Conservation (phyloP, 2,888 invertebrate genomes). For the Apodemia mormo region DNA sequence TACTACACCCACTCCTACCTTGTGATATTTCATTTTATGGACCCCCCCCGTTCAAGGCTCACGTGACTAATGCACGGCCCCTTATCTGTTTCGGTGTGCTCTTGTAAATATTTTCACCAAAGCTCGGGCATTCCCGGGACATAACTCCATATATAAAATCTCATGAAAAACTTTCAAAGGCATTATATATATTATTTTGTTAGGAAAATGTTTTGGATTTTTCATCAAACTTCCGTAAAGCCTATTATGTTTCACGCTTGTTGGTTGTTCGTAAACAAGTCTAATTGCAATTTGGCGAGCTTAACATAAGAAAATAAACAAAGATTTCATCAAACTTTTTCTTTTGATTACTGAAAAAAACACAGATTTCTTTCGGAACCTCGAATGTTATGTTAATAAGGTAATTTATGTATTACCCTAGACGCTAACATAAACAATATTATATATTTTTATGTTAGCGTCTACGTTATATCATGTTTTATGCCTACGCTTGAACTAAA, state of each 20-base stretch:
- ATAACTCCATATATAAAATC: background rate
- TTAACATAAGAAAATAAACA: background rate
- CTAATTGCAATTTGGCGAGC: conserved; percentile 5
- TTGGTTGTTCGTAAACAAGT: background rate
- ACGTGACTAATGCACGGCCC: too few species aligned
- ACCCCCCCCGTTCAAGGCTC: too few species aligned
- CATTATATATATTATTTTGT: background rate
- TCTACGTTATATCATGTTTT: background rate
- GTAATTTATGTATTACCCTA: background rate
- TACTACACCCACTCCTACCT: too few species aligned
- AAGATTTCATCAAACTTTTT: background rate
- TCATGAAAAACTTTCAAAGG: background rate
- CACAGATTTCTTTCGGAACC: background rate
- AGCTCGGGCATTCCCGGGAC: background rate
- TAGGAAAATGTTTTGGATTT: background rate
- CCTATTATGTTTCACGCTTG: background rate
- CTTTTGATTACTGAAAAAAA: background rate
- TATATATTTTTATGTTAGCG: too few species aligned
- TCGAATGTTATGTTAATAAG: background rate
- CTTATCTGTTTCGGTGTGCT: background rate
- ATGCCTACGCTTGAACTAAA: too few species aligned
- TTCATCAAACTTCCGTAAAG: conserved; percentile 1
- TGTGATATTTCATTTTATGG: too few species aligned
- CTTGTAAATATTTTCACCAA: background rate
- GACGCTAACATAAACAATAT: background rate